Evolutionary conservation across 2,113 vertebrate genomes (phyloP), one percentile per base, ranked within the genome.

Genomic region (Xiphophorus couchianus): DNA sequence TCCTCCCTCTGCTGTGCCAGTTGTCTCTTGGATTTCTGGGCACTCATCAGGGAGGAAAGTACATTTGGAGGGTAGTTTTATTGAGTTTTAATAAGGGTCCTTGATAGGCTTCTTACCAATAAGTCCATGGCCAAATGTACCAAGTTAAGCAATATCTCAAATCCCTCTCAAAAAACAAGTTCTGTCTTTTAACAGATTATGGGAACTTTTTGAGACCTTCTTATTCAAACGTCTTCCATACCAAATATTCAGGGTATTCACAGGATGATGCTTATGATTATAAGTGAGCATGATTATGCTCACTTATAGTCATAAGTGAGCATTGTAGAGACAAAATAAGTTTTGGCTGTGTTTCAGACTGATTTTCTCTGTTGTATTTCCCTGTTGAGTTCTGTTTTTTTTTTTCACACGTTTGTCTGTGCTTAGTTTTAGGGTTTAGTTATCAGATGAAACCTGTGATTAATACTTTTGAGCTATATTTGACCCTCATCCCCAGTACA

Each of bases 1-100:
- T 71, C 81, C 81, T 77, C 82, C 78, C 82, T 88, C 83, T 91
- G 76, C 74, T 76, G 83, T 84, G 81, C 78, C 80, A 80, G 90
- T 84, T 89, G 83, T 88, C 76, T 88, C 71, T 39, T 88, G 62
- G 2, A 35, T 84, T 35, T 79, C 51, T 76, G 80, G 15, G 71
- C 76, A 28, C 84, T 87, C 83, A 83, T 84, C 70, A 22, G 71
- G 85, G 86, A 86, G 84, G 62, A 73, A 73, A 89, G 72, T 76
- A 68, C 83, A 75, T 86, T 86, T 80, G 85, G 73, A 90, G 86
- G 88, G 84, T 82, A 90, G 85, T 93, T 93, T 91, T 93, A 92
- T 94, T 92, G 91, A 92, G 92, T 93, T 25, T 94, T 91, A 87
- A 87, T 90, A 81, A 82, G 83, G 85, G 83, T 89, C 73, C 86